Conservation (phyloP, 2,797 vertebrate species). For the Poecilia gillii region DNA sequence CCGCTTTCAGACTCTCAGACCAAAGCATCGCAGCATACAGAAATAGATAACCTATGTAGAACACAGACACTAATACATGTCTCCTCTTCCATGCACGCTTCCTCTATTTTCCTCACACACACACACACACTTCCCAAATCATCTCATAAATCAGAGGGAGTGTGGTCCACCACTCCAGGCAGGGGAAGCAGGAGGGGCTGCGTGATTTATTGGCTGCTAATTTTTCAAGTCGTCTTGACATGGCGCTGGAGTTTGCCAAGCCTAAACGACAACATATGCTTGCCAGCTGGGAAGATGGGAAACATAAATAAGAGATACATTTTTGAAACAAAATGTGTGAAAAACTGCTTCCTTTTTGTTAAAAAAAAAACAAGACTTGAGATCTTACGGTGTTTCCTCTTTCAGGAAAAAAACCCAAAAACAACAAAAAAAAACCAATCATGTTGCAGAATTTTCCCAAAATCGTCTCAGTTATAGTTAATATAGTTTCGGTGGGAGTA, state of each 20-base stretch:
- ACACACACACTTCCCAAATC: slow-evolving; percentile 68
- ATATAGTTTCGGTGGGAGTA: slow-evolving; percentile 82
- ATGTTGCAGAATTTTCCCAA: slow-evolving; percentile 48
- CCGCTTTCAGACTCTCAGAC: slow-evolving; percentile 40
- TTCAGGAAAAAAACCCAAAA: slow-evolving; percentile 5
- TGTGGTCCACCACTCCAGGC: slow-evolving; percentile 79
- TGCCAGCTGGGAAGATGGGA: slow-evolving; percentile 74
- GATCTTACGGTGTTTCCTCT: background rate
- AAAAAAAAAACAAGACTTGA: slow-evolving; percentile 5
- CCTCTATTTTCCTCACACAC: slow-evolving; percentile 47
- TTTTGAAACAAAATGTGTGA: slow-evolving; percentile 60
- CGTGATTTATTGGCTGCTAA: slow-evolving; percentile 84
- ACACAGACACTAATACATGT: slow-evolving; percentile 61
- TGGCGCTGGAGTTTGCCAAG: slow-evolving; percentile 78
- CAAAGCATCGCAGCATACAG: slow-evolving; percentile 58
- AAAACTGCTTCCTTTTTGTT: slow-evolving; percentile 34
- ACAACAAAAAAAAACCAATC: background rate
- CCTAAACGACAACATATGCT: slow-evolving; percentile 83
- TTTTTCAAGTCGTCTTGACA: slow-evolving; percentile 83
- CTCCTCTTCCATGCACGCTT: slow-evolving; percentile 52
- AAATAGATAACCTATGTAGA: slow-evolving; percentile 71
- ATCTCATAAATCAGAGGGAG: slow-evolving; percentile 82
- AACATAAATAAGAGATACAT: slow-evolving; percentile 76
- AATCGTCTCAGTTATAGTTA: slow-evolving; percentile 83
- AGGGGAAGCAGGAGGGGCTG: slow-evolving; percentile 70